These are phyloP conservation scores for Geothlypis trichas DNA, from an alignment of 2,113 vertebrate species.

Conservation along the genomic window DNA sequence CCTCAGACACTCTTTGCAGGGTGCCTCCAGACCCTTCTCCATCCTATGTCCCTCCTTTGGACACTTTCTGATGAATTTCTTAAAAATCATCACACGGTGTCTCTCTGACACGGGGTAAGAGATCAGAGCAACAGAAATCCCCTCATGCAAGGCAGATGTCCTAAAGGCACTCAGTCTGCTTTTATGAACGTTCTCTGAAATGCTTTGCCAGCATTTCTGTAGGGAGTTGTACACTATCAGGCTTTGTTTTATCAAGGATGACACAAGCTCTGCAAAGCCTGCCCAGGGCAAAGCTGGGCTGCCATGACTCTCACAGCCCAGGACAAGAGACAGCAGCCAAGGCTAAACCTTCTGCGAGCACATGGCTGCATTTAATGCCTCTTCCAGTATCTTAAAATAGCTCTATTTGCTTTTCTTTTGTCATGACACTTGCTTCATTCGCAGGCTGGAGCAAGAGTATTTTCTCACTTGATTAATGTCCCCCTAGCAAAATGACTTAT, in stretches of 20 bases:
- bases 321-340: not conserved
- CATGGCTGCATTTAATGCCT: not conserved
- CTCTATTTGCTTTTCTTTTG: constrained; percentile 18
- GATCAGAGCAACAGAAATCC: not conserved
- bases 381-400: not conserved
- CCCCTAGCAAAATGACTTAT: not conserved
- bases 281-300: not conserved
- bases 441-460: not conserved
- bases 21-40: no score
- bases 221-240: not conserved
- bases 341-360: not conserved
- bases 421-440: not conserved
- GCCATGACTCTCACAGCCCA: fast-evolving
- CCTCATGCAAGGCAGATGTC: not conserved
- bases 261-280: not conserved
- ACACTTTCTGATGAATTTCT: not conserved
- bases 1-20: not conserved
- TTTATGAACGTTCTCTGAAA: not conserved
- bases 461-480: constrained; percentile 19
- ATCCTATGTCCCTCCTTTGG: not conserved
- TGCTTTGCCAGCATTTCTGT: not conserved
- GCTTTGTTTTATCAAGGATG: not conserved
- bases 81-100: not conserved
- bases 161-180: not conserved
- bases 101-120: fast-evolving